Percentiles rank a stretch among this genome's conserved stretches.
These are phyloP conservation scores for Karalla daura DNA, from an alignment of 2,797 vertebrate genomes.

Conservation along the genomic window DNA sequence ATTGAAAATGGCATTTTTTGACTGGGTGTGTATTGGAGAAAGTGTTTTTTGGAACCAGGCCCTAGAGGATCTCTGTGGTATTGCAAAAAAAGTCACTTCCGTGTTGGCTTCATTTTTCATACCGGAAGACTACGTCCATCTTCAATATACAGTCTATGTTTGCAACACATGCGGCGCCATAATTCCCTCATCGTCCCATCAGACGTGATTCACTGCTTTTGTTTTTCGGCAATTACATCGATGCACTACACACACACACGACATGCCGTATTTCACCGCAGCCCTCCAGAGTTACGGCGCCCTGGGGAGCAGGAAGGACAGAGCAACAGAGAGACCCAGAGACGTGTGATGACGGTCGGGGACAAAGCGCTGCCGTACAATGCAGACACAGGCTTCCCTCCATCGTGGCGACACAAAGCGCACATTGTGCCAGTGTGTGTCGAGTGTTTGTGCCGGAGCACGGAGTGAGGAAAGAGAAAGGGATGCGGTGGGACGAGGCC, in stretches of 20 bases:
- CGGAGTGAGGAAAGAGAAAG: slow-evolving; percentile 57
- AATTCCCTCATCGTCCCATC: too few species aligned
- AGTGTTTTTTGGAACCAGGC: too few species aligned
- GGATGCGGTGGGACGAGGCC: slow-evolving; percentile 19
- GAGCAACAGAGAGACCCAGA: slow-evolving; percentile 20
- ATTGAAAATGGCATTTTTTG: too few species aligned
- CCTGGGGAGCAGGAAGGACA: slow-evolving; percentile 26
- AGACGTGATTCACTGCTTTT: too few species aligned
- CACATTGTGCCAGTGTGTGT: slow-evolving; percentile 66
- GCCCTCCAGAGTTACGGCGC: slow-evolving; percentile 25
- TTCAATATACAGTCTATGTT: too few species aligned
- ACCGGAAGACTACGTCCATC: too few species aligned
- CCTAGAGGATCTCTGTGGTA: too few species aligned
- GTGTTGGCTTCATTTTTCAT: too few species aligned
- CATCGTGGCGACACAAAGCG: slow-evolving; percentile 59
- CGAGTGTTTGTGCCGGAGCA: slow-evolving; percentile 67
- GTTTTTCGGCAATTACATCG: slow-evolving; percentile 29
- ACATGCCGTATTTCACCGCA: slow-evolving; percentile 12
- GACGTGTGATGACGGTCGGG: slow-evolving; percentile 42
- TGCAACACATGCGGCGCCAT: too few species aligned
- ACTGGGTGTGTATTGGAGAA: too few species aligned
- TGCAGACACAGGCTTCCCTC: slow-evolving; percentile 63
- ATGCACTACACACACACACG: too few species aligned
- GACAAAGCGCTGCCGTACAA: slow-evolving; percentile 69
- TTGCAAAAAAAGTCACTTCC: too few species aligned